phyloP scores from a whole-genome alignment of 1,140 invertebrate species.

The Maniola jurtina region DNA sequence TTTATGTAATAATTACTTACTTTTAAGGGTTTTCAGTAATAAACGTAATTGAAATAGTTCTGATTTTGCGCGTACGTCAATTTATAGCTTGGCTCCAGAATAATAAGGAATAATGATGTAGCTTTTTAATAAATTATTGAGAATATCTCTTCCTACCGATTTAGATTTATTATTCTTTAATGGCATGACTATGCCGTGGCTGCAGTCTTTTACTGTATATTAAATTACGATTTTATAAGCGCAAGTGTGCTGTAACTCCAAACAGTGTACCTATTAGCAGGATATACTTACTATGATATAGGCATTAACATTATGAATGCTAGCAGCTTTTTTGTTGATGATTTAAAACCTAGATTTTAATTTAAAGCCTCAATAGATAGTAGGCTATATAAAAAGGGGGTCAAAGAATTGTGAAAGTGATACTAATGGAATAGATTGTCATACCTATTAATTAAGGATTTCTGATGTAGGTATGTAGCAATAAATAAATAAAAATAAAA shows the following conservation, averaged over 20 bases:
- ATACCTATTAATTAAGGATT: background rate
- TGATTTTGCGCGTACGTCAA: too few species aligned
- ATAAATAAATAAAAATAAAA: too few species aligned
- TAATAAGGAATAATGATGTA: too few species aligned
- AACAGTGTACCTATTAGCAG: background rate
- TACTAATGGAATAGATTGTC: background rate
- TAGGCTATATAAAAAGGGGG: background rate
- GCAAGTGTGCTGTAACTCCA: background rate
- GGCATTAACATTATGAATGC: background rate
- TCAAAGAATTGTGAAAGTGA: background rate
- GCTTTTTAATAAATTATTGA: too few species aligned
- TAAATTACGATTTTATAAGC: background rate
- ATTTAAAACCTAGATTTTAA: background rate
- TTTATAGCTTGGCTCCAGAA: too few species aligned
- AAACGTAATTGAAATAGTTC: too few species aligned
- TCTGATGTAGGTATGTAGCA: too few species aligned
- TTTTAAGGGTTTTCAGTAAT: too few species aligned
- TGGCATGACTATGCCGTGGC: too few species aligned
- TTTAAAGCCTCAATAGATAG: background rate
- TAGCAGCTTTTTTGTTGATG: background rate
- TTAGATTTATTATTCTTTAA: too few species aligned
- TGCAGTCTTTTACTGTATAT: background rate
- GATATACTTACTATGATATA: background rate
- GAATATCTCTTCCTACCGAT: too few species aligned
- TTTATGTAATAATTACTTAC: too few species aligned